phyloP scores from a whole-genome alignment of 2,113 vertebrate genomes.

The Gallinago undulata region DNA sequence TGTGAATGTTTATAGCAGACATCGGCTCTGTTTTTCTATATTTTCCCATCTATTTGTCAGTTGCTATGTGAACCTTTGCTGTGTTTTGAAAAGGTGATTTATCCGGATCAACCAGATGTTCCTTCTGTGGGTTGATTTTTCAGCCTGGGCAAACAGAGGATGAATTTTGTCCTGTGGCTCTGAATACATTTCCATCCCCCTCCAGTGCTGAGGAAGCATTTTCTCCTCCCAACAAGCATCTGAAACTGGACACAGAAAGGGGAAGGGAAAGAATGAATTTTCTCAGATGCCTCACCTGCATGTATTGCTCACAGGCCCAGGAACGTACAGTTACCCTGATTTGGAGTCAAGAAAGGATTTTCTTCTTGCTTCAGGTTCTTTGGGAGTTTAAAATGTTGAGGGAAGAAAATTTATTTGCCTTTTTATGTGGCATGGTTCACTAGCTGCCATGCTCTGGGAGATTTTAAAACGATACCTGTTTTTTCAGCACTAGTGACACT shows the following conservation, averaged over 20 bases:
- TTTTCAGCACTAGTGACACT: background rate
- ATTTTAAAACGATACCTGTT: background rate
- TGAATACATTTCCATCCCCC: background rate
- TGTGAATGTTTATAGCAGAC: background rate
- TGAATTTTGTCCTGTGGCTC: background rate
- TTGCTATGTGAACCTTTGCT: background rate
- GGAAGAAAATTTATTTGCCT: background rate
- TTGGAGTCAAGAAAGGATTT: background rate
- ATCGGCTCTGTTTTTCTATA: background rate
- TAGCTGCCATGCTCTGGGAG: background rate
- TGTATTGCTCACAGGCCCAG: background rate
- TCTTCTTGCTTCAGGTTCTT: background rate
- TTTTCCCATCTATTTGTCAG: background rate
- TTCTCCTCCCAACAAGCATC: background rate
- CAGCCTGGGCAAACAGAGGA: background rate
- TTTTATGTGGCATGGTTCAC: background rate
- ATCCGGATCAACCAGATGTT: background rate
- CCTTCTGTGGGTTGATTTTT: background rate
- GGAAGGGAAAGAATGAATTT: background rate
- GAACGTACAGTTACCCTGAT: background rate
- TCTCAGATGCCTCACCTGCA: accelerated
- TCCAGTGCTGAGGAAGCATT: background rate
- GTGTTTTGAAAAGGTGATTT: background rate
- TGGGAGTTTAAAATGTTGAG: background rate
- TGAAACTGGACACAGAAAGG: background rate